Base-by-base conservation (phyloP, 2,797 vertebrate species). In the Dermochelys coriacea region DNA sequence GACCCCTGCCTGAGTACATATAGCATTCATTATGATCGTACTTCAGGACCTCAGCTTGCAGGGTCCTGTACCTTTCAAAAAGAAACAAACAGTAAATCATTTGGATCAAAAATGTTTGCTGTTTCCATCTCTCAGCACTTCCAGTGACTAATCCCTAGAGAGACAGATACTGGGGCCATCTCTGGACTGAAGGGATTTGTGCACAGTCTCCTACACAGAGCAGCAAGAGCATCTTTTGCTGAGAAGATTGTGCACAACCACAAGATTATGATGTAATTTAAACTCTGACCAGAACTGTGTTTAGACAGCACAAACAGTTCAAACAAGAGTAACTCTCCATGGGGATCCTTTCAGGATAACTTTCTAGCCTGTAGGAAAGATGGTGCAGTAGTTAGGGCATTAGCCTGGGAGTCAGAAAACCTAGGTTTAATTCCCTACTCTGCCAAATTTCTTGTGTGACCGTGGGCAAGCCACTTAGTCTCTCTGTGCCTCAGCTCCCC, bases 81-180 rank as follows among this genome's bases (percentile, higher is more conserved):
- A 37, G 34, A 31, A 50, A 27, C n/a, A 83, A 31, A n/a, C 7
- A 31, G 41, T 88, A n/a, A 57, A 64, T 29, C 12, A 1, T n/a
- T 55, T 37, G n/a, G 64, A 11, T 71, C 3, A 23, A 41, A 71
- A 37, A 54, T 1, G 1, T 34, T 12, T 3, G 11, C 51, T 41
- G 61, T 12, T 50, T 6, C 3, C 25, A 29, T 4, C 57, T 77
- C 5, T 0, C 11, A 52, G 82, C 50, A 25, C 29, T 55, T 77
- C 47, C 55, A 59, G 37, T 5, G 45, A 54, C 52, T 0, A 34
- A 16, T 31, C 4, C 27, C 25, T 0, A 37, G 75, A 54, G 57
- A 49, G 0, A 41, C 14, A 34, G 31, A 21, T 51, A 2, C 0
- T 2, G 45, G 74, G 8, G 31, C n/a, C 55, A 5, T 12, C 86